Conservation (phyloP, 2,113 vertebrate species). For the Silurus glanis region DNA sequence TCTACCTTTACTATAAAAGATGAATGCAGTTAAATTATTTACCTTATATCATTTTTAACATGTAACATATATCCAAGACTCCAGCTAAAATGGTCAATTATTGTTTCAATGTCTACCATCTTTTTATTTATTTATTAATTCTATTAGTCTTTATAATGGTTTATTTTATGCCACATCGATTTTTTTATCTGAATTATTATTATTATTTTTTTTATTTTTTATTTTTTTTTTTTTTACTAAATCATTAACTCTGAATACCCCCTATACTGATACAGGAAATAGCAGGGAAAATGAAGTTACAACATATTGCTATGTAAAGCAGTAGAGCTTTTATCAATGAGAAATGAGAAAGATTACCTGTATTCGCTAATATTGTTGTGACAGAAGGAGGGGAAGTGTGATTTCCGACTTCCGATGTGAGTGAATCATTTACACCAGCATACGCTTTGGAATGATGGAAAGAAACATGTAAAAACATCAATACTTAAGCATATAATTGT, state of each 20-base stretch:
- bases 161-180: not conserved
- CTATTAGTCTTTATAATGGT: not conserved
- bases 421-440: not conserved
- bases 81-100: too few species aligned
- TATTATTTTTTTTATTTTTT: too few species aligned
- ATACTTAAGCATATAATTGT: not conserved
- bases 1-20: too few species aligned
- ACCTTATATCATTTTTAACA: too few species aligned
- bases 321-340: too few species aligned
- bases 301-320: not conserved
- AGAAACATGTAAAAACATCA: not conserved
- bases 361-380: not conserved
- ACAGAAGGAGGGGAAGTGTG: not conserved
- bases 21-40: too few species aligned
- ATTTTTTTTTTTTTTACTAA: too few species aligned
- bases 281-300: not conserved
- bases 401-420: not conserved
- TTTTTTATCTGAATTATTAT: not conserved
- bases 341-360: constrained; percentile 11
- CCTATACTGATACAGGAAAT: not conserved
- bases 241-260: not conserved
- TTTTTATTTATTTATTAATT: not conserved
- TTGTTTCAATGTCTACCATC: not conserved
- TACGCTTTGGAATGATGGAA: constrained; percentile 25
- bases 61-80: too few species aligned